Evolutionary conservation across 1,140 invertebrate species (phyloP), one percentile per base, ranked within the genome.

Genomic region (Dendroctonus valens): DNA sequence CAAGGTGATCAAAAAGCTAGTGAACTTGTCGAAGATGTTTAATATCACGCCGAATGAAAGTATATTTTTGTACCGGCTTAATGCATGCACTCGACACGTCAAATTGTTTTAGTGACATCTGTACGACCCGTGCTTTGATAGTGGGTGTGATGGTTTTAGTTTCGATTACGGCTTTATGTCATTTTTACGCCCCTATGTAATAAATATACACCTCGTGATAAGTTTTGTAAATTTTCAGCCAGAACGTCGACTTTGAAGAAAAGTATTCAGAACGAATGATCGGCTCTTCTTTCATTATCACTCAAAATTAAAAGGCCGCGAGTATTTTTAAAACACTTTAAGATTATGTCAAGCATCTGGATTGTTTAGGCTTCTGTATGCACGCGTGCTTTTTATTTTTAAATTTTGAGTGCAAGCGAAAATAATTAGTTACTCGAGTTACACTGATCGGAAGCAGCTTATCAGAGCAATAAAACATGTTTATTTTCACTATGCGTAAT

Each of bases 31-130:
- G 65, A 59, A 59, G 55, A 64, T 63, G 67, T 59, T 60, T 61
- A 61, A 67, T 55, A 67, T 67, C 59, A 58, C 26, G 26, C 54
- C 54, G 39, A 12, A 41, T 49, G 46, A 38, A 55, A 55, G 58
- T 61, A 54, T 73, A 73, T 73, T 73, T 73, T 73, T 64, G 70
- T 71, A 73, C 57, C 40, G 46, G 41, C 55, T 68, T 73, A 73
- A 73, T 71, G 72, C 69, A 73, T 67, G 46, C 72, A 73, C 72
- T 73, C 72, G 69, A 73, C 72, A 73, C 70, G 69, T 73, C 69
- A 64, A 69, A 73, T 73, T 71, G 68, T 71, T 73, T 73, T 73
- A 73, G 72, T 73, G 72, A 73, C 72, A 73, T 66, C 51, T 68
- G 70, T 68, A 58, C 55, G 66, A 65, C 68, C 63, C 70, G 72